Evolutionary conservation across 2,113 vertebrate species (phyloP), one percentile per base, ranked within the genome.

Genomic region (Limnothrissa miodon): DNA sequence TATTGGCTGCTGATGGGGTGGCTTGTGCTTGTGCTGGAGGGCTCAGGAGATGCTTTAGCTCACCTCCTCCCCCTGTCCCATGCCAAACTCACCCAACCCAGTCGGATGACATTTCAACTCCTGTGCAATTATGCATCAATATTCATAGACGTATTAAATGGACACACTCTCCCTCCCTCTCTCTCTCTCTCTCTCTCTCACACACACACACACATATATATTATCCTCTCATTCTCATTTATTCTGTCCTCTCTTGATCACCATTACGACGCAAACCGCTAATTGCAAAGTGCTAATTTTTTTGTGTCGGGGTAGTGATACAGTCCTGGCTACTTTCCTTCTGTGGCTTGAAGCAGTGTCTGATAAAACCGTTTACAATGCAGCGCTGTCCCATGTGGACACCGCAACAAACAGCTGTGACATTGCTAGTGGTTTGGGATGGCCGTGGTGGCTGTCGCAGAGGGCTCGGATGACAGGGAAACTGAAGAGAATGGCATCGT

Each of bases 111-210:
- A 81, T 21, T 83, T 82, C 83, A 56, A 81, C 53, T 44, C 51
- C 45, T 80, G 46, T 66, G 79, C 45, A 79, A 82, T 59, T 87
- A 80, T 39, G 48, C 80, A 82, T 85, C 78, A 80, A 85, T 87
- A 85, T 85, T 80, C 78, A 84, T 62, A 80, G 84, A 82, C 82
- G 44, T 78, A 44, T 82, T 79, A 82, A 82, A 80, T 45, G 78
- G 48, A 33, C 81, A 83, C 23, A 39, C 39, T 82, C 19, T 74
- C 42, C 56, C 81, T 78, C 70, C 56, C 78, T 66, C 42, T 39
- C 46, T 80, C 17, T 81, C 59, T 80, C 11, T 80, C 45, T 81
- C 51, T 19, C 9, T 13, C 10, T 70, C 25, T 66, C 59, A 25
- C 9, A 25, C 53, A 2, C 53, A 21, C 53, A 21, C 59, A 1